Base-by-base conservation (phyloP, 2,888 invertebrate genomes). In the Eutolmus rufibarbis region DNA sequence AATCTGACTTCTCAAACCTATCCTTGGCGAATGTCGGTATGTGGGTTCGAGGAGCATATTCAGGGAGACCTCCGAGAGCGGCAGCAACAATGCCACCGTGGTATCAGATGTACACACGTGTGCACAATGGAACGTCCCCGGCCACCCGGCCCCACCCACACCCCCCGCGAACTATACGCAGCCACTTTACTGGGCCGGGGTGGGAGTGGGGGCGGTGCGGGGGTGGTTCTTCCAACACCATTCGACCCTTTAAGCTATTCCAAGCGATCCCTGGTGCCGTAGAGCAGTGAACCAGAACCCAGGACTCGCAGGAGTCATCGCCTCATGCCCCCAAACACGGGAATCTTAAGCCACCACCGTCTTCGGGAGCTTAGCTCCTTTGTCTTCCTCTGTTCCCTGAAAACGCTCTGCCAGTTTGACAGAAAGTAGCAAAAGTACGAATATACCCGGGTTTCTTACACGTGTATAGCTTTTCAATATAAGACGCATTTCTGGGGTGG, bases 1-100 rank as follows among this genome's bases (percentile, higher is more conserved):
- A 87, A 87, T 87, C 87, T 86, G 87, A 87, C 86, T 87, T 76
- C 84, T 66, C 77, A 87, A 85, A 84, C 87, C 82, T 28, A 74
- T 78, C 84, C 87, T 87, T 87, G 84, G 57, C 84, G 74, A 84
- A 56, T 84, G 77, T 87, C 87, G 87, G 85, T 77, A 74, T 77
- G 87, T 51, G n/a, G 51, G 51, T 84, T 37, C 87, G 40, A 74
- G 57, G 74, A 85, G 84, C 84, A 87, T 78, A 74, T 56, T 76
- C 34, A 28, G 9, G 78, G 28, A 78, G 66, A 51, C 46, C 66
- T 37, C 86, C 40, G 66, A 66, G 28, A 14, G 66, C 66, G 77
- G 51, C 87, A 85, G 79, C 87, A 87, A 87, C 87, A 87, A 87
- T 78, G 57, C 86, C 40, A 14, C 14, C 43, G 37, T 46, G 14